Conservation (phyloP, 2,888 invertebrate species). For the Hyles lineata region DNA sequence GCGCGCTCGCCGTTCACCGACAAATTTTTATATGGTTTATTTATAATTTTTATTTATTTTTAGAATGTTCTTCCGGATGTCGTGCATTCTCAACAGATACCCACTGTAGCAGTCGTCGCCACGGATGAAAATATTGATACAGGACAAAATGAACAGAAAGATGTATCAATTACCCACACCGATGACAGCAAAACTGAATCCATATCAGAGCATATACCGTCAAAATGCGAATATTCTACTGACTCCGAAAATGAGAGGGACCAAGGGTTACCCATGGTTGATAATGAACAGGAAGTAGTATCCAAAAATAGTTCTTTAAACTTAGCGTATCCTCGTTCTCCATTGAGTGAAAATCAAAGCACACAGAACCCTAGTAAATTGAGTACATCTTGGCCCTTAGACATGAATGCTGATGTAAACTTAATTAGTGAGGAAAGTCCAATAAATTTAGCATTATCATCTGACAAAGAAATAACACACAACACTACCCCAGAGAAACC, state of each 20-base stretch:
- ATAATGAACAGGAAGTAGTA: constrained; percentile 51
- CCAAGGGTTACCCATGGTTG: constrained; percentile 53
- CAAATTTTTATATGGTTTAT: constrained; percentile 50
- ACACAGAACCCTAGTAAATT: constrained; percentile 61
- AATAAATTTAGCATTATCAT: constrained; percentile 66
- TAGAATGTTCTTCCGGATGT: constrained; percentile 84
- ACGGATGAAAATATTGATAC: constrained; percentile 55
- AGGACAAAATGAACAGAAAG: constrained; percentile 48
- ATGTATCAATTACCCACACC: constrained; percentile 48
- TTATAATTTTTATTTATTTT: constrained; percentile 79
- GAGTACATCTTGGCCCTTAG: constrained; percentile 69
- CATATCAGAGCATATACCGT: constrained; percentile 77
- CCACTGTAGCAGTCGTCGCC: constrained; percentile 60
- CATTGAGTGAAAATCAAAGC: constrained; percentile 58
- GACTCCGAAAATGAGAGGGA: constrained; percentile 60
- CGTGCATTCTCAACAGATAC: constrained; percentile 81
- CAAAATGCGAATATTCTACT: constrained; percentile 68
- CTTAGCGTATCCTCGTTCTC: constrained; percentile 53
- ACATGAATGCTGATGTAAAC: constrained; percentile 65
- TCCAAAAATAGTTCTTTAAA: constrained; percentile 57
- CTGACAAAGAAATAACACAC: constrained; percentile 62
- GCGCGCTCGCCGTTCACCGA: constrained; percentile 35
- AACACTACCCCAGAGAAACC: constrained; percentile 42
- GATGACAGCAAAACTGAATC: constrained; percentile 71
- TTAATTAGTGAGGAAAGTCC: constrained; percentile 77